Evolutionary conservation across 2,888 invertebrate genomes (phyloP).

Genomic region (Agrochola macilenta): DNA sequence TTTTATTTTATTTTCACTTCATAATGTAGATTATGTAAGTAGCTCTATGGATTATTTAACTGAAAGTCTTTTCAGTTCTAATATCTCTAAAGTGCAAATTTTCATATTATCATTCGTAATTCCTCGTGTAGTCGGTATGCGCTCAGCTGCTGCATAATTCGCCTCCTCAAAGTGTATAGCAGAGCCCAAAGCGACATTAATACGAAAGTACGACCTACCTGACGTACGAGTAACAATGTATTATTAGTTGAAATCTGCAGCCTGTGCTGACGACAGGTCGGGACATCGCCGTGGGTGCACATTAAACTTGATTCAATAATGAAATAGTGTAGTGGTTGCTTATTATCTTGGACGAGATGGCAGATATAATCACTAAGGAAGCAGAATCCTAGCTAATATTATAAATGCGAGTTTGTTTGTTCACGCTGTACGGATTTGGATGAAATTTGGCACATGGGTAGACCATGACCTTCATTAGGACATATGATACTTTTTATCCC

Average conservation of each 20-base stretch:
- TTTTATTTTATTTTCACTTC: not conserved
- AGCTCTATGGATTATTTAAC: not conserved
- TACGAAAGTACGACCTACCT: slow-evolving; percentile 30
- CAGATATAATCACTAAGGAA: not conserved
- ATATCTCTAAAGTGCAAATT: not conserved
- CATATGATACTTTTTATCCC: no score
- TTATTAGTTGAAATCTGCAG: slow-evolving; percentile 42
- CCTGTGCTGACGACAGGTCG: slow-evolving; percentile 20
- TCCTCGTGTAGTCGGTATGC: not conserved
- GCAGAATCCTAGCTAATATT: not conserved
- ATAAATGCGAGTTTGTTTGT: no score
- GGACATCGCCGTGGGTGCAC: slow-evolving; percentile 14
- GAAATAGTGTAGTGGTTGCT: not conserved
- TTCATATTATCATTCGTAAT: not conserved
- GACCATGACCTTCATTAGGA: no score
- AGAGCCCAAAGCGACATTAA: slow-evolving; percentile 45
- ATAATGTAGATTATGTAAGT: not conserved
- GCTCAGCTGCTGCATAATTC: slow-evolving; percentile 40
- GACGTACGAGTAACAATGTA: slow-evolving; percentile 36
- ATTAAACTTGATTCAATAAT: slow-evolving; percentile 33
- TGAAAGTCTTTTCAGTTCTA: not conserved
- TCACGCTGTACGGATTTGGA: no score
- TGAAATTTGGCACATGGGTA: no score
- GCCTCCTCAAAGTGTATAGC: not conserved
- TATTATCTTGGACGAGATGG: slow-evolving; percentile 4